These are phyloP conservation scores for Chionoecetes opilio DNA, from an alignment of 1,140 invertebrate species.

Conservation along the genomic window DNA sequence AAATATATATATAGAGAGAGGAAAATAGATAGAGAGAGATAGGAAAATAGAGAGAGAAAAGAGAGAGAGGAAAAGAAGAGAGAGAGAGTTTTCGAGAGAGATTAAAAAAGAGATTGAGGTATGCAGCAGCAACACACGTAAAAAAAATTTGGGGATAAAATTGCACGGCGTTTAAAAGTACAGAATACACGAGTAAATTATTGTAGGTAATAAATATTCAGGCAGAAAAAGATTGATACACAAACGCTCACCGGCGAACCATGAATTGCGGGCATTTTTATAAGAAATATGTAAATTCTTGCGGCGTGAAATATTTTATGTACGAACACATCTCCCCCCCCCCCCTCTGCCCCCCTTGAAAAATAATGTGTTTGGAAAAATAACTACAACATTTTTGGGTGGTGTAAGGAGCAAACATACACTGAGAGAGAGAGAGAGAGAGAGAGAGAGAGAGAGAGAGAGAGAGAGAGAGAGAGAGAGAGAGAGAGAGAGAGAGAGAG, in stretches of 20 bases:
- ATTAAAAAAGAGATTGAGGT: too few species aligned
- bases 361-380: neutral
- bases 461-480: too few species aligned
- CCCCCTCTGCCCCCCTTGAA: too few species aligned
- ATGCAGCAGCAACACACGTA: too few species aligned
- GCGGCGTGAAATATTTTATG: conserved; percentile 20
- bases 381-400: neutral
- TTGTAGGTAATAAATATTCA: neutral
- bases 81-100: too few species aligned
- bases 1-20: neutral
- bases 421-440: neutral
- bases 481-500: too few species aligned
- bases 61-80: too few species aligned
- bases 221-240: neutral
- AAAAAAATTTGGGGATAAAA: neutral
- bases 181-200: neutral
- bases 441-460: too few species aligned
- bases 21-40: neutral
- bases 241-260: neutral
- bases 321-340: neutral
- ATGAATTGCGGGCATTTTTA: neutral
- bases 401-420: neutral
- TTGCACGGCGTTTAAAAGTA: neutral
- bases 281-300: neutral
- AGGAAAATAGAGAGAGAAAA: too few species aligned